Evolutionary conservation across 2,888 invertebrate species (phyloP).

Genomic region (Phlogophora meticulosa): DNA sequence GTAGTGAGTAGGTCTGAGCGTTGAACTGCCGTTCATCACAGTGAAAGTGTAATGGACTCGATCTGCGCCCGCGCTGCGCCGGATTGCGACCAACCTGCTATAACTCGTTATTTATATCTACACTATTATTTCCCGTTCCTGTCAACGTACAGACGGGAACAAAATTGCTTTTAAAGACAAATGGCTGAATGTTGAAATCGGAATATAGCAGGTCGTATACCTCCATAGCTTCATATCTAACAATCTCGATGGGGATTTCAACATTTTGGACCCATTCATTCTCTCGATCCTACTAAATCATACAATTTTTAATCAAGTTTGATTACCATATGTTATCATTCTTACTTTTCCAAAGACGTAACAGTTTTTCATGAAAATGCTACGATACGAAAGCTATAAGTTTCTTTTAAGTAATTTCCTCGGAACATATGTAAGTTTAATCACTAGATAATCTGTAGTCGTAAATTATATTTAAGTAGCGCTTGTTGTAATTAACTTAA

Average conservation of each 20-base stretch:
- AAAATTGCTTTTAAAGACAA: slow-evolving; percentile 39
- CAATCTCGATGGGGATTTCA: neutral
- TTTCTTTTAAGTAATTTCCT: slow-evolving; percentile 1
- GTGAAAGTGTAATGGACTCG: slow-evolving; percentile 67
- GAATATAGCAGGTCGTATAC: slow-evolving; percentile 9
- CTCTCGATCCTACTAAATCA: too few species aligned
- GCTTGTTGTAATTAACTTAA: slow-evolving; percentile 43
- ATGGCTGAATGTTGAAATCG: slow-evolving; percentile 22
- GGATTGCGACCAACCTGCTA: slow-evolving; percentile 40
- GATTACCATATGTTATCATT: neutral
- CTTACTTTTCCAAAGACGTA: neutral
- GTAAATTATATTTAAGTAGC: slow-evolving; percentile 32
- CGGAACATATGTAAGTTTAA: slow-evolving; percentile 4
- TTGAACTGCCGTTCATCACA: slow-evolving; percentile 70
- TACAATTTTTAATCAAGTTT: neutral
- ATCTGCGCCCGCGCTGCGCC: slow-evolving; percentile 56
- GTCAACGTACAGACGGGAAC: slow-evolving; percentile 48
- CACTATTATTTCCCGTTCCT: slow-evolving; percentile 64
- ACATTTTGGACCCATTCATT: neutral
- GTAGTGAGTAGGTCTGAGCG: slow-evolving; percentile 72
- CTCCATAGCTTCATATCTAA: neutral
- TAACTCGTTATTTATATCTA: slow-evolving; percentile 52
- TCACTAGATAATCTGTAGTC: slow-evolving; percentile 2
- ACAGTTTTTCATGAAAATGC: neutral
- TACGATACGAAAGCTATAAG: neutral